Conservation (phyloP, 1,140 invertebrate species). For the Bombus confusus region DNA sequence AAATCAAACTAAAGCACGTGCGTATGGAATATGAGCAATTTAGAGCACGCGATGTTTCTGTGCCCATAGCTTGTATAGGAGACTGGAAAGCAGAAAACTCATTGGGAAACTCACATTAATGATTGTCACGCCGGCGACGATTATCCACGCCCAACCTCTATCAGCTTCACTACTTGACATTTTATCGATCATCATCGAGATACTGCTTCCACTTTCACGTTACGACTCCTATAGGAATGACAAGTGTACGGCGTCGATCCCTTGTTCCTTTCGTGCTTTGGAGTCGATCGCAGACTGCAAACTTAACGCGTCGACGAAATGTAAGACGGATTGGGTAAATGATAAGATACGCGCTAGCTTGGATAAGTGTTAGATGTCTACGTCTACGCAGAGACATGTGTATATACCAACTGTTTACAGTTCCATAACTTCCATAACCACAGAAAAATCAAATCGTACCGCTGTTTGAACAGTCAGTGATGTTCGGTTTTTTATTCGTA, state of each 20-base stretch:
- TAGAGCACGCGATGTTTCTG: too few relatives aligned
- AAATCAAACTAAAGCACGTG: too few relatives aligned
- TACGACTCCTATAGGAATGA: not conserved
- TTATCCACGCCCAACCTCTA: conserved; percentile 88
- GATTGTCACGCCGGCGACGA: conserved; percentile 83
- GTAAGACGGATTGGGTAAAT: conserved; percentile 29
- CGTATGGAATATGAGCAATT: too few relatives aligned
- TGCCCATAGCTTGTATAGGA: too few relatives aligned
- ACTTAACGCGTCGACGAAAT: conserved; percentile 27
- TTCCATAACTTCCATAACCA: not conserved
- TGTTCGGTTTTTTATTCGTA: not conserved
- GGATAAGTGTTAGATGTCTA: conserved; percentile 24
- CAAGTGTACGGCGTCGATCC: not conserved
- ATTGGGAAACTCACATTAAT: conserved; percentile 84
- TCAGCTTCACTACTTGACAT: conserved; percentile 74
- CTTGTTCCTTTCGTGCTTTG: conserved; percentile 27
- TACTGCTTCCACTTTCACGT: not conserved
- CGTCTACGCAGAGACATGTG: not conserved
- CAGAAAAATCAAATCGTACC: not conserved
- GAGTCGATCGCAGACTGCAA: conserved; percentile 33
- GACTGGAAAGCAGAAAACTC: not conserved
- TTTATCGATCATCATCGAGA: not conserved
- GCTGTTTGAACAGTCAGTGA: too few relatives aligned
- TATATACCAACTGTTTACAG: not conserved
- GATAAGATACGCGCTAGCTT: conserved; percentile 56